A percentile compares a stretch with the other conserved stretches of the same genome.
Evolutionary conservation across 2,113 vertebrate species (phyloP).

Genomic region (Dromas ardeola): DNA sequence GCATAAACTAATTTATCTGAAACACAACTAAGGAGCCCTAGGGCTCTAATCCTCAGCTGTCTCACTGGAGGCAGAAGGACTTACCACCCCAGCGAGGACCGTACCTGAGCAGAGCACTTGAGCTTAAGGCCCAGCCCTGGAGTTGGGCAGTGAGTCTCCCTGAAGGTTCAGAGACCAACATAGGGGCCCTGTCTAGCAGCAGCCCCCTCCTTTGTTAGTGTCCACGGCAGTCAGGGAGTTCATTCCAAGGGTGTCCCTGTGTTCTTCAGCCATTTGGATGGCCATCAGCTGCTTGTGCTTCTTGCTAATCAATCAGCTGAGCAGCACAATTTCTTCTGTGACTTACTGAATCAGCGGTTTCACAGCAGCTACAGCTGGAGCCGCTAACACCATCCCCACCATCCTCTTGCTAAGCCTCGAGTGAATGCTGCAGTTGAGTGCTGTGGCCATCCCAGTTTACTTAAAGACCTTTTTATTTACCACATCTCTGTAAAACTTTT

Average conservation of each 20-base stretch:
- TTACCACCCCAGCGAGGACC: neutral
- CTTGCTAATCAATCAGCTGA: neutral
- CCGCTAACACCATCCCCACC: neutral
- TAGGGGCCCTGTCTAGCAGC: neutral
- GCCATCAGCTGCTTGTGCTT: neutral
- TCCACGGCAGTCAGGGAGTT: fast-evolving
- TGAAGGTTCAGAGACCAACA: neutral
- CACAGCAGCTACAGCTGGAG: neutral
- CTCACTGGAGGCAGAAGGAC: neutral
- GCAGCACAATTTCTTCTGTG: neutral
- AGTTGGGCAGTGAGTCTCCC: neutral
- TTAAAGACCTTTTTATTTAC: neutral
- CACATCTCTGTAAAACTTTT: neutral
- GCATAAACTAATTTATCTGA: neutral
- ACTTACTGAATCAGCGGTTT: neutral
- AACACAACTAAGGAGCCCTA: neutral
- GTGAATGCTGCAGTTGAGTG: neutral
- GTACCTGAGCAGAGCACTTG: neutral
- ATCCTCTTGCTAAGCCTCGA: neutral
- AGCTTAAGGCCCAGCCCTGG: neutral
- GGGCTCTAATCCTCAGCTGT: neutral
- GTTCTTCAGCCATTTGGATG: neutral
- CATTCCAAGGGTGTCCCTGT: neutral
- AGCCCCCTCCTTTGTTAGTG: neutral
- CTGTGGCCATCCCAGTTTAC: fast-evolving